These are phyloP conservation scores for Myotis planiceps DNA, from an alignment of 2,797 vertebrate species.

Conservation along the genomic window DNA sequence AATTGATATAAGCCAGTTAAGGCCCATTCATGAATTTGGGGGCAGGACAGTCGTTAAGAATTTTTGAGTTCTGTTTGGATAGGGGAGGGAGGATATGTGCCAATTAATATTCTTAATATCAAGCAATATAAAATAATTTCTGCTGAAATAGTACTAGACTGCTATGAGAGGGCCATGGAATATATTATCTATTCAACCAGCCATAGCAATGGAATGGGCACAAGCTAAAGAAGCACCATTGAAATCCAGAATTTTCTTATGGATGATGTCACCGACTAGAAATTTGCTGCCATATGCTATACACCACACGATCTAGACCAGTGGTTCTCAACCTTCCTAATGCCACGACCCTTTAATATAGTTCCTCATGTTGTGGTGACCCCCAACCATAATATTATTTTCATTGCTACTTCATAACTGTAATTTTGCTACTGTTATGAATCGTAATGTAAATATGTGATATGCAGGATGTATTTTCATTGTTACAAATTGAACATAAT, in stretches of 20 bases:
- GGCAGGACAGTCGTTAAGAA: not conserved
- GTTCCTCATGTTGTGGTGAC: no score
- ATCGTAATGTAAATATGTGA: no score
- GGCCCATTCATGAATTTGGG: not conserved
- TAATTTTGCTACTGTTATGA: no score
- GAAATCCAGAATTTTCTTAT: not conserved
- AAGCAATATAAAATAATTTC: not conserved
- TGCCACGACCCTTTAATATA: no score
- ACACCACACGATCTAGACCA: not conserved
- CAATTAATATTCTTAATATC: not conserved
- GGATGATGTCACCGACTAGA: not conserved
- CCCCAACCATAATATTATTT: no score
- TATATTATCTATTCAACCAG: not conserved
- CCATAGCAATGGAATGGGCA: not conserved
- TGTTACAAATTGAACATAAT: no score
- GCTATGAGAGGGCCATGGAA: not conserved
- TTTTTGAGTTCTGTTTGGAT: not conserved
- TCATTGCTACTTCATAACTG: no score
- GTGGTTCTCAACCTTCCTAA: no score
- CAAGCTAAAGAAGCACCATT: not conserved
- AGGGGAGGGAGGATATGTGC: not conserved
- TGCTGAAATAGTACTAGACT: not conserved
- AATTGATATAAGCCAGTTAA: not conserved
- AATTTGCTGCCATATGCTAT: not conserved
- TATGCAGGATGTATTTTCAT: no score